Conservation (phyloP, 2,113 vertebrate genomes). For the Glaucidium brasilianum region DNA sequence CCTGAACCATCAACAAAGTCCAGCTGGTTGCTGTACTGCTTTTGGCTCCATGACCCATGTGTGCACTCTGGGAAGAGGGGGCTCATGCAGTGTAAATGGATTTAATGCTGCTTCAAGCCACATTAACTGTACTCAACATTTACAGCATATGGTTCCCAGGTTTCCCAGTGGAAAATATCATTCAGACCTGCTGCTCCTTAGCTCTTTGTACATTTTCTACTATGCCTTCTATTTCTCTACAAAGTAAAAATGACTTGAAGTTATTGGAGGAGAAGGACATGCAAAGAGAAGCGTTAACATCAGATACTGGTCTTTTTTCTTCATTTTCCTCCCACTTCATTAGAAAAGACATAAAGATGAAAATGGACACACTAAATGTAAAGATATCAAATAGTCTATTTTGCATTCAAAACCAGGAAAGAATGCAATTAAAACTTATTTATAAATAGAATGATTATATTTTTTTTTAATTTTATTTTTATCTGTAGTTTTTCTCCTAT, state of each 20-base stretch:
- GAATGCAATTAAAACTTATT: background rate
- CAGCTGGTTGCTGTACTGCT: conserved; percentile 4
- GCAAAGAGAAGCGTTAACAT: background rate
- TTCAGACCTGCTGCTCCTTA: background rate
- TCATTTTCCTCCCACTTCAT: fast-evolving
- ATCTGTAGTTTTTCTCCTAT: background rate
- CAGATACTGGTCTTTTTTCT: background rate
- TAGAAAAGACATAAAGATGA: background rate
- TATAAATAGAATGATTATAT: background rate
- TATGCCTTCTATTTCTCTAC: background rate
- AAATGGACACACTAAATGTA: background rate
- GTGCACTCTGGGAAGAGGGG: background rate
- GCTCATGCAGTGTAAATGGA: background rate
- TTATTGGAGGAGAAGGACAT: background rate
- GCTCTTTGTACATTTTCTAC: background rate
- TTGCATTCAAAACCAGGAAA: background rate
- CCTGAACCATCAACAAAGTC: background rate
- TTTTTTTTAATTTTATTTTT: background rate
- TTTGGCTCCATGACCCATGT: conserved; percentile 13
- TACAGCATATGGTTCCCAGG: background rate
- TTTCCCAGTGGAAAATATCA: conserved; percentile 1
- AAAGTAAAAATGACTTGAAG: background rate
- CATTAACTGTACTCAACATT: conserved; percentile 15
- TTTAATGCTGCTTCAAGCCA: conserved; percentile 43
- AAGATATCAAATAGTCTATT: background rate